phyloP scores from a whole-genome alignment of 2,888 invertebrate species.

The Trachelus iudaicus region DNA sequence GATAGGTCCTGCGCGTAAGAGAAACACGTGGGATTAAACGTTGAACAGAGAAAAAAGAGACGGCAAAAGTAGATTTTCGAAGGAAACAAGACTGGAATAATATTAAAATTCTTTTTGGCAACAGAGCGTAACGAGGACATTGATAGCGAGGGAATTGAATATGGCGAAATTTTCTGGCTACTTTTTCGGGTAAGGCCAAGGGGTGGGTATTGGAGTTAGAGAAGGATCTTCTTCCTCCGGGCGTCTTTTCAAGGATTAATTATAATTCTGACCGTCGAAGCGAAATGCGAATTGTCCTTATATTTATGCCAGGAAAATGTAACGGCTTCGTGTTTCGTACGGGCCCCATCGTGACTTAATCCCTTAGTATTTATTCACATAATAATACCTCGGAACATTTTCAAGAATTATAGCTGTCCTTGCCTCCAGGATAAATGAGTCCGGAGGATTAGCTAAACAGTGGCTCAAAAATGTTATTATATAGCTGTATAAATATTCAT shows the following conservation, averaged over 20 bases:
- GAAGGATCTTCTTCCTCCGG: neutral
- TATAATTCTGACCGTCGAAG: slow-evolving; percentile 6
- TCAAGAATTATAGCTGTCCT: slow-evolving; percentile 65
- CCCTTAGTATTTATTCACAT: slow-evolving; percentile 63
- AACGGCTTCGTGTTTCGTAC: slow-evolving; percentile 38
- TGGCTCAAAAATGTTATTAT: slow-evolving; percentile 67
- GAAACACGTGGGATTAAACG: neutral
- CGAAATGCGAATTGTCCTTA: slow-evolving; percentile 21
- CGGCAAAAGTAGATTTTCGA: neutral
- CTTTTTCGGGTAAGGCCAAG: neutral
- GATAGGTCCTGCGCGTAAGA: neutral
- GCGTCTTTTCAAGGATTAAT: neutral
- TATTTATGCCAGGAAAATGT: neutral
- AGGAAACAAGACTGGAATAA: neutral
- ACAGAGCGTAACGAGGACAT: neutral
- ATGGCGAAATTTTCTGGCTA: neutral
- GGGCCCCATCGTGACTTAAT: slow-evolving; percentile 51
- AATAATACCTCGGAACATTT: slow-evolving; percentile 63
- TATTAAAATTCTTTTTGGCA: neutral
- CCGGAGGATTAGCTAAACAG: slow-evolving; percentile 66
- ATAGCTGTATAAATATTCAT: slow-evolving; percentile 66
- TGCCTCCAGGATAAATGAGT: slow-evolving; percentile 65
- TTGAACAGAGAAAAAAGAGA: neutral
- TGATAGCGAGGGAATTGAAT: neutral
- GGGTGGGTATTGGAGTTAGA: neutral